Conservation (phyloP, 1,140 invertebrate genomes). For the Mylabris phalerata region DNA sequence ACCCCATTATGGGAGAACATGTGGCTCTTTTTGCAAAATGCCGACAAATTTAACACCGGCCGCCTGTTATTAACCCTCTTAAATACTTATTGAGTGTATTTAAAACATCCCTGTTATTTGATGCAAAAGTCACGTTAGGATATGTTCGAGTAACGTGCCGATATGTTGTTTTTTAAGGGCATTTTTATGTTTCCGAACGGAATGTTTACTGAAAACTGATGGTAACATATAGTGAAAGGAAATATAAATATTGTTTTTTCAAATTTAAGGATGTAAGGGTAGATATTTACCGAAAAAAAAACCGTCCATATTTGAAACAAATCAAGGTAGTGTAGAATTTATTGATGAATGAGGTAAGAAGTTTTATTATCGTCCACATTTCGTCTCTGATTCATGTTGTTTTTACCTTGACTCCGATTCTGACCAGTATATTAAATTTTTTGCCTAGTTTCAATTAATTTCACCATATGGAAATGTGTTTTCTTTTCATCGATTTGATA, state of each 20-base stretch:
- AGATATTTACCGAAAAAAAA: too few relatives aligned
- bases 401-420: too few relatives aligned
- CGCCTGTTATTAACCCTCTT: slow-evolving; percentile 8
- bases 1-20: slow-evolving; percentile 19
- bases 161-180: slow-evolving; percentile 20
- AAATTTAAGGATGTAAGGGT: too few relatives aligned
- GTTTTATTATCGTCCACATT: too few relatives aligned
- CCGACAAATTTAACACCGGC: slow-evolving; percentile 3
- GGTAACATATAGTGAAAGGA: slow-evolving; percentile 11
- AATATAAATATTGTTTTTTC: slow-evolving; percentile 15
- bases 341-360: too few relatives aligned
- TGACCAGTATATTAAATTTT: too few relatives aligned
- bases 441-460: too few relatives aligned
- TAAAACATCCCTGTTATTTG: slow-evolving; percentile 11
- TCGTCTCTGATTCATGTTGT: too few relatives aligned
- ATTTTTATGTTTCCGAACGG: slow-evolving; percentile 29
- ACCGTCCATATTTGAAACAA: too few relatives aligned
- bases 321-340: too few relatives aligned
- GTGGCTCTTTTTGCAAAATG: slow-evolving; percentile 20
- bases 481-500: too few relatives aligned
- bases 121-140: slow-evolving; percentile 25
- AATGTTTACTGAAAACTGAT: slow-evolving; percentile 21
- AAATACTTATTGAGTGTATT: slow-evolving; percentile 4
- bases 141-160: background rate
- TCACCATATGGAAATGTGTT: too few relatives aligned